phyloP scores from a whole-genome alignment of 2,113 vertebrate species.

The Bagarius yarrelli region DNA sequence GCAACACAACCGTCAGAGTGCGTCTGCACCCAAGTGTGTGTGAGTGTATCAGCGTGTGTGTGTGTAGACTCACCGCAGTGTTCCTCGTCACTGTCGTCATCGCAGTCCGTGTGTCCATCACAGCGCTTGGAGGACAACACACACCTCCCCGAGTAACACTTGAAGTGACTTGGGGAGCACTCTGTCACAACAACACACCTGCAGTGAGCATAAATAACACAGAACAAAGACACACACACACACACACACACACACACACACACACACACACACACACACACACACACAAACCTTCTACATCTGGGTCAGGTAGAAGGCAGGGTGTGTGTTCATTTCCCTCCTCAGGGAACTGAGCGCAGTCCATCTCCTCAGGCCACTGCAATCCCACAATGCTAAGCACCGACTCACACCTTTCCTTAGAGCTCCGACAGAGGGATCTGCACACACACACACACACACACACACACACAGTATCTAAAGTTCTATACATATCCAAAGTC shows the following conservation, averaged over 20 bases:
- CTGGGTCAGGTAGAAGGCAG: slow-evolving; percentile 85
- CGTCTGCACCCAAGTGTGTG: not conserved
- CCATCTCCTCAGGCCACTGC: slow-evolving; percentile 93
- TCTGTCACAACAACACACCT: slow-evolving; percentile 67
- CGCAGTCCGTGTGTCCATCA: slow-evolving; percentile 90
- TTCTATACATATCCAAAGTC: not conserved
- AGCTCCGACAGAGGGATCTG: slow-evolving; percentile 80
- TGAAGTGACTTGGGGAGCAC: slow-evolving; percentile 95
- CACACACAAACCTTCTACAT: slow-evolving; percentile 78
- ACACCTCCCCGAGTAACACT: slow-evolving; percentile 87
- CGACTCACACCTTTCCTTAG: slow-evolving; percentile 88
- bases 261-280: not conserved
- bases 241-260: slow-evolving; percentile 28
- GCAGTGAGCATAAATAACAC: not conserved
- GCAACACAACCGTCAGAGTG: slow-evolving; percentile 48
- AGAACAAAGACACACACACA: too few relatives aligned
- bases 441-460: slow-evolving; percentile 24
- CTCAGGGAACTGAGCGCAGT: slow-evolving; percentile 89
- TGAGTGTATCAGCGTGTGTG: not conserved
- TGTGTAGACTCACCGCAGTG: slow-evolving; percentile 81
- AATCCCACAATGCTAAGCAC: slow-evolving; percentile 91
- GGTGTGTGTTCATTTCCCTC: slow-evolving; percentile 76
- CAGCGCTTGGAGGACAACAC: slow-evolving; percentile 87
- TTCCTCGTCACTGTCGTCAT: slow-evolving; percentile 93
- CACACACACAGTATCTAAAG: not conserved